These are phyloP conservation scores for Silurus asotus DNA, from an alignment of 2,113 vertebrate species.

Conservation along the genomic window DNA sequence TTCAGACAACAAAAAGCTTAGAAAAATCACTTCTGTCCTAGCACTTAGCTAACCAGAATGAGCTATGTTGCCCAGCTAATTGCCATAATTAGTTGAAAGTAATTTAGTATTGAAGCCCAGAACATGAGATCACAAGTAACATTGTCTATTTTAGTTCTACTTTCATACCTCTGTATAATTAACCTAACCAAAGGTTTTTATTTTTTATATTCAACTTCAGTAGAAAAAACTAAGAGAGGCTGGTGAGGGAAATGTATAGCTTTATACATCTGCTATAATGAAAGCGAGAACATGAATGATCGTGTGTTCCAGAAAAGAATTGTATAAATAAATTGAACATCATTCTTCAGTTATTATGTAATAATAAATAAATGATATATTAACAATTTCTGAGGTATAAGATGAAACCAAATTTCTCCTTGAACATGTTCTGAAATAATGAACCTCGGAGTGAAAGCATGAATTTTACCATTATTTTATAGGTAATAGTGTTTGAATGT, in stretches of 20 bases:
- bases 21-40: not conserved
- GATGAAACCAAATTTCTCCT: not conserved
- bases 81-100: not conserved
- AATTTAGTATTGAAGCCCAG: not conserved
- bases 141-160: not conserved
- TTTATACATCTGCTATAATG: not conserved
- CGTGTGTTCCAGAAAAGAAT: too few species aligned
- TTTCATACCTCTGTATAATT: not conserved
- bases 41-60: not conserved
- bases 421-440: not conserved
- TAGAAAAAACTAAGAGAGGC: not conserved
- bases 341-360: not conserved
- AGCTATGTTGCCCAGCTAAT: not conserved
- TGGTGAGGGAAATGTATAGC: not conserved
- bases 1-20: not conserved
- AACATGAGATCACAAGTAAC: not conserved
- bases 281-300: not conserved
- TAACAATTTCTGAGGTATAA: not conserved
- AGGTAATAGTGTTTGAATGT: not conserved
- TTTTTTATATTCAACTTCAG: not conserved
- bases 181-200: not conserved
- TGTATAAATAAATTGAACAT: not conserved
- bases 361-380: too few species aligned
- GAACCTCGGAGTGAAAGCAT: not conserved
- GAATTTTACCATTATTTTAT: not conserved